These are phyloP conservation scores for Potorous gilbertii DNA, from an alignment of 2,797 vertebrate species.

Conservation along the genomic window DNA sequence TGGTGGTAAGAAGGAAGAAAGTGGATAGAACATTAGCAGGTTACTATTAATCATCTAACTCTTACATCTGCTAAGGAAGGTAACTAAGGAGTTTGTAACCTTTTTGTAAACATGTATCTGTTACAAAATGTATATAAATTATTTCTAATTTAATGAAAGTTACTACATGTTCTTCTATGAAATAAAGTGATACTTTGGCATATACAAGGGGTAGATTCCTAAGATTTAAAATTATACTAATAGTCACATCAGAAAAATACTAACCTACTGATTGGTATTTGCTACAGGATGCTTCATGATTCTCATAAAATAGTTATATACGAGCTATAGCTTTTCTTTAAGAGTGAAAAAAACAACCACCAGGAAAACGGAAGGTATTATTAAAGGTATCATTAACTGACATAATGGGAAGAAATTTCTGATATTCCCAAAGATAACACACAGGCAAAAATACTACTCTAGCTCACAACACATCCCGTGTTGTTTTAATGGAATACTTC, in stretches of 20 bases:
- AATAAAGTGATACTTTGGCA: constrained; percentile 54
- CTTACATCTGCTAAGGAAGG: constrained; percentile 11
- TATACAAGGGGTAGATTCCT: constrained; percentile 58
- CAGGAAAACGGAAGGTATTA: constrained; percentile 45
- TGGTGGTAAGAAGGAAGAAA: constrained; percentile 36
- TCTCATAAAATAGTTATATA: constrained; percentile 58
- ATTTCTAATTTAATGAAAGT: constrained; percentile 57
- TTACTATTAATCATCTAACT: constrained; percentile 36
- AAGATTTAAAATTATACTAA: constrained; percentile 65
- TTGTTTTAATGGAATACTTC: constrained; percentile 71
- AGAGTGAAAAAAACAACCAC: constrained; percentile 54
- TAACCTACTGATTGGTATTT: constrained; percentile 60
- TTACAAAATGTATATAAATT: not conserved
- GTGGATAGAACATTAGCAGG: not conserved
- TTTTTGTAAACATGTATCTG: constrained; percentile 26
- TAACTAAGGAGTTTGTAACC: constrained; percentile 25
- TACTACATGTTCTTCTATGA: constrained; percentile 29
- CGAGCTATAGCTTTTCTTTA: constrained; percentile 39
- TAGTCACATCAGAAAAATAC: constrained; percentile 27
- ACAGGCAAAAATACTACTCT: constrained; percentile 64
- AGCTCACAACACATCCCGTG: constrained; percentile 49
- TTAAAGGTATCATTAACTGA: constrained; percentile 39
- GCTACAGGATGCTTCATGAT: constrained; percentile 46
- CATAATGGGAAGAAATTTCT: constrained; percentile 38
- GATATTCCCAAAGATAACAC: constrained; percentile 34